Conservation (phyloP, 2,797 vertebrate species). For the Falco columbarius region DNA sequence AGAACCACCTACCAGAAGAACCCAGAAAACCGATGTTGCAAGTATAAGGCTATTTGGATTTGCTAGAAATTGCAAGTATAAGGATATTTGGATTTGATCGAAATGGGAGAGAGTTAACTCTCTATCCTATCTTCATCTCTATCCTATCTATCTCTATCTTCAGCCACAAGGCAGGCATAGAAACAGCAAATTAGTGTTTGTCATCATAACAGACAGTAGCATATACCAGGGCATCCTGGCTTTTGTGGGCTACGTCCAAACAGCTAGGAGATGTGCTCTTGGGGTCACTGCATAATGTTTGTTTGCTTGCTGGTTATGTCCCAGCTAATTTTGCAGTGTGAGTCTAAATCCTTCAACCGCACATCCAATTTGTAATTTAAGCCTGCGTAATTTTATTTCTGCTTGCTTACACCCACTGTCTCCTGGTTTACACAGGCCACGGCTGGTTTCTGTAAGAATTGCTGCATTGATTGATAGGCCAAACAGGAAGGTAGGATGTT, state of each 20-base stretch:
- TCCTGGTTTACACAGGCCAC: slow-evolving; percentile 48
- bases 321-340: neutral
- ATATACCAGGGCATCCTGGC: neutral
- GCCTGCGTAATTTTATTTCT: slow-evolving; percentile 40
- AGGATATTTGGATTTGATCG: neutral
- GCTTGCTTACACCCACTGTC: slow-evolving; percentile 53
- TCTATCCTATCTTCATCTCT: no score
- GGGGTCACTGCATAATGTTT: neutral
- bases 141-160: no score
- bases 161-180: neutral
- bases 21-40: neutral
- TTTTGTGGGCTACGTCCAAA: neutral
- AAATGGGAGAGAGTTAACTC: neutral
- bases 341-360: neutral
- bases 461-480: slow-evolving; percentile 36
- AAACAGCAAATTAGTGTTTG: neutral
- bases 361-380: slow-evolving; percentile 23
- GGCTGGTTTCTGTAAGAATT: slow-evolving; percentile 39
- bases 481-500: slow-evolving; percentile 59
- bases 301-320: slow-evolving; percentile 4
- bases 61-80: neutral
- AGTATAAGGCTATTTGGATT: neutral
- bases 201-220: neutral
- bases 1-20: neutral
- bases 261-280: neutral